Base-by-base conservation (phyloP, 2,888 invertebrate genomes). In the Lasioglossum zephyrum region DNA sequence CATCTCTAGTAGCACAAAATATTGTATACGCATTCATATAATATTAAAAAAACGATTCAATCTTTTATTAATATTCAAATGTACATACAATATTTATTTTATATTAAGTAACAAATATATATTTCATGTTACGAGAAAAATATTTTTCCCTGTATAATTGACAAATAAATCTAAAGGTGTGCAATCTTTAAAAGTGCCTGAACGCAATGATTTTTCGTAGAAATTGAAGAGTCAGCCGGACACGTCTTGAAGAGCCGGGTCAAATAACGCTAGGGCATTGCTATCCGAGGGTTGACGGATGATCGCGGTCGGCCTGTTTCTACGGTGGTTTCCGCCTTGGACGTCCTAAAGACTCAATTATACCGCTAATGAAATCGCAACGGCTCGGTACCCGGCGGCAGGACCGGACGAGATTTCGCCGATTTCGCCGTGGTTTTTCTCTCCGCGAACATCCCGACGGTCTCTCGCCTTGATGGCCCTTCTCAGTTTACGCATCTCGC, bases 401-500 rank as follows among this genome's bases (percentile, higher is more conserved):
- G 31, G 31, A 16, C 63, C 16, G 69, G 22, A 39, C 66, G 18
- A 66, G 66, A 66, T 66, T 66, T 66, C 22, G 36, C 66, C 66
- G 70, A 70, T 70, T 70, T 69, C 69, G 39, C 6, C 6, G 41
- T 41, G 70, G 70, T 70, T 70, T 66, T 44, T 57, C 74, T 22
- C 74, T 22, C 36, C 31, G n/a, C 36, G 31, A 63, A 60, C 69
- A 73, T 90, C 82, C 80, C 66, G n/a, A 13, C 22, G 26, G 31
- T 31, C 36, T 36, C 36, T 84, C 47, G 72, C 81, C 85, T 87
- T 90, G 81, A 84, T 86, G 70, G 73, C 44, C 76, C 85, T 86
- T 84, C 86, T 89, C 87, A 53, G 77, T 81, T 90, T 88, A 90
- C 88, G 84, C 74, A 57, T 74, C 72, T 89, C 85, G 75, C 77